These are phyloP conservation scores for Orestias chungarensis DNA, from an alignment of 2,797 vertebrate species.

Conservation along the genomic window DNA sequence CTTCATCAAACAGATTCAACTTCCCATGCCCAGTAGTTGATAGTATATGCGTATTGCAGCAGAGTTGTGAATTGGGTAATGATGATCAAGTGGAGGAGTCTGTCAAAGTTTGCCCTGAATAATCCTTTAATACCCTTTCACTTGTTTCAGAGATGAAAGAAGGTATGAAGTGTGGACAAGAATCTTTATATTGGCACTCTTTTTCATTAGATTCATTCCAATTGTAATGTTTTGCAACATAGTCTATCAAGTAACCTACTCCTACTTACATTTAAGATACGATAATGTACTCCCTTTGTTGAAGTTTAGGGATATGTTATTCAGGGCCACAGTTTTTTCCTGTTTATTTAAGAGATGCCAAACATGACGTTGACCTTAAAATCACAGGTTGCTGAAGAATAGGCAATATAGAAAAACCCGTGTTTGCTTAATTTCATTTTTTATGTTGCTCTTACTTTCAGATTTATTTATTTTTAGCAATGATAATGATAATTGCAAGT, in stretches of 20 bases:
- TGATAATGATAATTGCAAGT: not conserved
- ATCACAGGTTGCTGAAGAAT: slow-evolving; percentile 28
- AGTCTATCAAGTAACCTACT: not conserved
- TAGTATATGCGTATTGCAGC: slow-evolving; percentile 33
- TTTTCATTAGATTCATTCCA: not conserved
- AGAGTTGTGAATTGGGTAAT: slow-evolving; percentile 45
- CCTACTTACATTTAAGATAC: not conserved
- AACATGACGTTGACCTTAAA: not conserved
- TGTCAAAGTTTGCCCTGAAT: slow-evolving; percentile 42
- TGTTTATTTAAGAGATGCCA: not conserved
- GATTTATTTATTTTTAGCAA: not conserved
- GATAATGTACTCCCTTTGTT: not conserved
- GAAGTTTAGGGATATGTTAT: too few relatives aligned
- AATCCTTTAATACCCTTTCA: slow-evolving; percentile 33
- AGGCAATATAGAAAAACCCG: too few relatives aligned
- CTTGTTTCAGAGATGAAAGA: slow-evolving; percentile 20
- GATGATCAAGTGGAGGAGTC: slow-evolving; percentile 37
- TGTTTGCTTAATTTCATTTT: not conserved
- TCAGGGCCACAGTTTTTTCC: not conserved
- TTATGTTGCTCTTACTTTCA: not conserved
- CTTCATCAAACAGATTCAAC: slow-evolving; percentile 70
- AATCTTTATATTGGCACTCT: slow-evolving; percentile 7
- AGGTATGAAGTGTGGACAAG: not conserved
- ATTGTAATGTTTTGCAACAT: slow-evolving; percentile 2
- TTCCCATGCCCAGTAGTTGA: slow-evolving; percentile 47